Evolutionary conservation across 2,113 vertebrate genomes (phyloP).

Genomic region (Pardalotus punctatus): DNA sequence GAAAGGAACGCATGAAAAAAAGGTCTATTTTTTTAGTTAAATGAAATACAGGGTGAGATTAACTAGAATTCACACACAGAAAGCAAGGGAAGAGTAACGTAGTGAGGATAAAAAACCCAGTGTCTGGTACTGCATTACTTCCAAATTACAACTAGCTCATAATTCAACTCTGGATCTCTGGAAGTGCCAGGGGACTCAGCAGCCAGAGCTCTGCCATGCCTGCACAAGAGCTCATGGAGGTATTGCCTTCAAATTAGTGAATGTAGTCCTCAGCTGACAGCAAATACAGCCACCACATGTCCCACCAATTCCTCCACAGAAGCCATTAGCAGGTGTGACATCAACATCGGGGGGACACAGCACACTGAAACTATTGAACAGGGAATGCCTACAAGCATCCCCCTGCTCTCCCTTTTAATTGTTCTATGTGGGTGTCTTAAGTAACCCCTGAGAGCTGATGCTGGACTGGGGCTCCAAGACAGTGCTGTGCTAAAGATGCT

Average conservation of each 20-base stretch:
- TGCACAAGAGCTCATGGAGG: neutral
- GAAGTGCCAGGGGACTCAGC: neutral
- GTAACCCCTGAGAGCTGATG: neutral
- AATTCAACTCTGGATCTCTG: neutral
- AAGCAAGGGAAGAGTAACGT: neutral
- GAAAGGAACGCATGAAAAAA: neutral
- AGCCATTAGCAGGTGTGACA: neutral
- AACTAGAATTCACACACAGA: neutral
- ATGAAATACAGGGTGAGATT: neutral
- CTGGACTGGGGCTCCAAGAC: neutral
- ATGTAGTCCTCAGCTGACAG: neutral
- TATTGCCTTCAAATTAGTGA: neutral
- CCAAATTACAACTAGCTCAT: neutral
- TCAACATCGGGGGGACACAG: no score
- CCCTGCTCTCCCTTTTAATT: neutral
- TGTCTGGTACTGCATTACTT: neutral
- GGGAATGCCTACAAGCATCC: neutral
- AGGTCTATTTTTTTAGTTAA: neutral
- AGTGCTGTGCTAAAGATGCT: neutral
- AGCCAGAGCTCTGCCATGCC: neutral
- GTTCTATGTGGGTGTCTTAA: fast-evolving
- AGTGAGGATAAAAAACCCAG: neutral
- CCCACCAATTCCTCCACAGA: neutral
- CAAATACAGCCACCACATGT: neutral
- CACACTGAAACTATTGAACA: neutral